Percentiles rank a stretch among this genome's conserved stretches.
These are phyloP conservation scores for Nyctibius bracteatus DNA, from an alignment of 2,113 vertebrate genomes.

Conservation along the genomic window DNA sequence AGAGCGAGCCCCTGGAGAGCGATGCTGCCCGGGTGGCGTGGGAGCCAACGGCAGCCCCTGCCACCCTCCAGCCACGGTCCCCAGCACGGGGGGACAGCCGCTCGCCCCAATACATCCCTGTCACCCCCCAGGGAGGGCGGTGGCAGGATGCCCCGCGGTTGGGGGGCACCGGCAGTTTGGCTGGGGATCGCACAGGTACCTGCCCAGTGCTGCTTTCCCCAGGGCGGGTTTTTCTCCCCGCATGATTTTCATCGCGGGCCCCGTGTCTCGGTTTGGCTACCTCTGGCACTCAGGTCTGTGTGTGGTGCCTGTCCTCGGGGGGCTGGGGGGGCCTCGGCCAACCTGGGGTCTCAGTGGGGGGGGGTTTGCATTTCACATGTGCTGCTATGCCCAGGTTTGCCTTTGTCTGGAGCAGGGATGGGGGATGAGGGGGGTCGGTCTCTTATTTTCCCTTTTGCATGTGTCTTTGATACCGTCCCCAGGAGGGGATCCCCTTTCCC, in stretches of 20 bases:
- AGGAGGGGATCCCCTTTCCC: conserved; percentile 44
- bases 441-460: conserved; percentile 12
- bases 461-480: background rate
- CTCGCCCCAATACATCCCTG: background rate
- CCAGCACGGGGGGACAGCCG: background rate
- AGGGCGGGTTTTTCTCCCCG: background rate
- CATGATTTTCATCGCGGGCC: background rate
- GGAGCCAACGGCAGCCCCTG: conserved; percentile 24
- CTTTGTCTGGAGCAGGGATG: conserved; percentile 30
- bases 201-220: background rate
- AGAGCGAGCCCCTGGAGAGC: conserved; percentile 56
- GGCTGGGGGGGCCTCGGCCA: background rate
- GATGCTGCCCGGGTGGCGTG: background rate
- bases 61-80: background rate
- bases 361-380: background rate
- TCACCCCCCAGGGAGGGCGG: background rate
- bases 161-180: background rate
- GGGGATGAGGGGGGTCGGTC: background rate
- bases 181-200: background rate
- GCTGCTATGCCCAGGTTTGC: conserved; percentile 6
- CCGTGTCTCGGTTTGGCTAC: background rate
- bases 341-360: background rate
- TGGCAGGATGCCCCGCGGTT: background rate
- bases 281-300: background rate
- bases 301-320: background rate